Evolutionary conservation across 2,888 invertebrate genomes (phyloP).

Genomic region (Lomographa bimaculata): DNA sequence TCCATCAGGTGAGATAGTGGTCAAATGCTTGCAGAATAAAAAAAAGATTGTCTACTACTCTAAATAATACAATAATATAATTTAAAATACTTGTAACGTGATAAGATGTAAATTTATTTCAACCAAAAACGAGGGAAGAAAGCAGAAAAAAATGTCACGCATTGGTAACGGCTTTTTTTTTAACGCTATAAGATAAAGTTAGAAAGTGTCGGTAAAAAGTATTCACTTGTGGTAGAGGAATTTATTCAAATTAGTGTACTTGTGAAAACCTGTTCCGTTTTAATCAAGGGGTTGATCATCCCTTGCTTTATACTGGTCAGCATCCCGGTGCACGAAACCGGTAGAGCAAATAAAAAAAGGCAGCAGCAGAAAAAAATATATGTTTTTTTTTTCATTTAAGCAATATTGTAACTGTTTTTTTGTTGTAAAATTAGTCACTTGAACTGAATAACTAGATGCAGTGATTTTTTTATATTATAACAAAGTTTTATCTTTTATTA

Average conservation of each 20-base stretch:
- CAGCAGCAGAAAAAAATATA: slow-evolving; percentile 1
- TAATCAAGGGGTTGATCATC: slow-evolving; percentile 43
- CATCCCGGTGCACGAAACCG: slow-evolving; percentile 32
- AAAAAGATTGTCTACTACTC: too few species aligned
- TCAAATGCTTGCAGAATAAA: too few species aligned
- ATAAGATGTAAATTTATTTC: slow-evolving; percentile 34
- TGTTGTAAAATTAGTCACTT: too few species aligned
- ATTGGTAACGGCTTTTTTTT: slow-evolving; percentile 41
- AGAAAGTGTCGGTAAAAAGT: slow-evolving; percentile 36
- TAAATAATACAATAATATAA: slow-evolving; percentile 11
- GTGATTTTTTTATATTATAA: too few species aligned
- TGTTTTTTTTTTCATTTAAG: background rate
- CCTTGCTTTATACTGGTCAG: slow-evolving; percentile 40
- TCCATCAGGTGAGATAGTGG: too few species aligned
- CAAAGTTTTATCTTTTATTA: too few species aligned
- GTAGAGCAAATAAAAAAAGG: slow-evolving; percentile 17
- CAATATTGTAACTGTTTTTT: background rate
- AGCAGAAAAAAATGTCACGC: slow-evolving; percentile 31
- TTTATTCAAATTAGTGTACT: slow-evolving; percentile 74
- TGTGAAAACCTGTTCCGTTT: slow-evolving; percentile 62
- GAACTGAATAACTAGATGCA: too few species aligned
- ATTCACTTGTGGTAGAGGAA: slow-evolving; percentile 51
- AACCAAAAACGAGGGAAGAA: slow-evolving; percentile 28
- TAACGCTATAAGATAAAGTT: slow-evolving; percentile 32
- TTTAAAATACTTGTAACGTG: slow-evolving; percentile 10